These are phyloP conservation scores for Lepilemur septentrionalis DNA, from an alignment of 2,797 vertebrate genomes.

Conservation along the genomic window DNA sequence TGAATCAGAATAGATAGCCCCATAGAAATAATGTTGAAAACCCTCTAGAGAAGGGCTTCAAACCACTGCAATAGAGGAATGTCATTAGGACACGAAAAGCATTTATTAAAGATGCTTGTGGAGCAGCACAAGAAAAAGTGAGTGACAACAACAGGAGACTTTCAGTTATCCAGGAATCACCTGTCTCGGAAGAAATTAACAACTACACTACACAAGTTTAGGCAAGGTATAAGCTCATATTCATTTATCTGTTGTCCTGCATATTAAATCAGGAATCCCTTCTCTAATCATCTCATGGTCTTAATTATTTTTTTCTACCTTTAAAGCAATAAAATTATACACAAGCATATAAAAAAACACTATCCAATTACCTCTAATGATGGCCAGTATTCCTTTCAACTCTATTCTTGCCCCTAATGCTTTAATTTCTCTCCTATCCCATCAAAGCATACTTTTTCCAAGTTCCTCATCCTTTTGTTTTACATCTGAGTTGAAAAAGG, in stretches of 20 bases:
- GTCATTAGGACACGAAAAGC: background rate
- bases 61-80: background rate
- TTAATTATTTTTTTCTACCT: background rate
- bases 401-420: background rate
- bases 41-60: background rate
- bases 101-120: background rate
- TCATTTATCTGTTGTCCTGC: background rate
- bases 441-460: background rate
- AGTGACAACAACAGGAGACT: background rate
- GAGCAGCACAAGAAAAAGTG: background rate
- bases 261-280: background rate
- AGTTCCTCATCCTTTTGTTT: background rate
- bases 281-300: background rate
- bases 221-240: background rate
- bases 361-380: background rate
- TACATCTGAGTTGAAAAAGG: background rate
- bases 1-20: background rate
- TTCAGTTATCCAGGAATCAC: background rate
- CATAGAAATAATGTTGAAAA: background rate
- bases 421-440: background rate
- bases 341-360: background rate
- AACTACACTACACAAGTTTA: background rate
- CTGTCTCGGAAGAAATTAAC: background rate
- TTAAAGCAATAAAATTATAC: background rate
- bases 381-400: background rate